Conservation (phyloP, 1,140 invertebrate species). For the Piezodorus guildinii region DNA sequence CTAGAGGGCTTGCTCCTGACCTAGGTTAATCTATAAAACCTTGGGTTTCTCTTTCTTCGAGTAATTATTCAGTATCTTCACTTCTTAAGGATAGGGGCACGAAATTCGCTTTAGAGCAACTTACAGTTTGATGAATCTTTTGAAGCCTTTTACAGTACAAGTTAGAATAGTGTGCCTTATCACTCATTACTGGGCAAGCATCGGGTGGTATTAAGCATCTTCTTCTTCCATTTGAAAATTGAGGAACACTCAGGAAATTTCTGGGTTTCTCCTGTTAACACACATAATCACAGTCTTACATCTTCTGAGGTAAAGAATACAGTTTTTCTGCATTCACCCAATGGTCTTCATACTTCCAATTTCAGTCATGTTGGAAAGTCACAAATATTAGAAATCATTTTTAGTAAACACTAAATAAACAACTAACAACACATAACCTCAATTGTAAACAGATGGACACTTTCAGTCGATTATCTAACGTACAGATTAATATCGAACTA, state of each 20-base stretch:
- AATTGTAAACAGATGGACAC: no score
- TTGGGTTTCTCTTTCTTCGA: background rate
- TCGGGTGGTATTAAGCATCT: background rate
- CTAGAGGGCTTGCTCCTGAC: background rate
- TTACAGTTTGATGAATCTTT: background rate
- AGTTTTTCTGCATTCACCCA: background rate
- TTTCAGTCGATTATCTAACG: no score
- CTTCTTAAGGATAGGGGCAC: background rate
- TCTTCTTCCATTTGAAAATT: background rate
- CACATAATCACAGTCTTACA: background rate
- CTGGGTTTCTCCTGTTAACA: background rate
- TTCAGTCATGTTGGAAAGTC: background rate
- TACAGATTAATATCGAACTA: no score
- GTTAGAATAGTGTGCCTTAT: background rate
- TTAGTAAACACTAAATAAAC: no score
- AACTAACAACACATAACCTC: no score
- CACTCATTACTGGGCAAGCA: background rate
- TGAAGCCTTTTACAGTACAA: conserved; percentile 1
- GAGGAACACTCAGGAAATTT: background rate
- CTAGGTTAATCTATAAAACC: background rate
- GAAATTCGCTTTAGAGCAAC: background rate
- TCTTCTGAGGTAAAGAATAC: background rate
- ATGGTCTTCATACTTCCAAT: background rate
- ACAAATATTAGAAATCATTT: no score
- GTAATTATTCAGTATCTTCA: background rate